Percentiles rank a stretch among this genome's conserved stretches.
phyloP scores from a whole-genome alignment of 2,888 invertebrate species.

The Geotrupes spiniger region DNA sequence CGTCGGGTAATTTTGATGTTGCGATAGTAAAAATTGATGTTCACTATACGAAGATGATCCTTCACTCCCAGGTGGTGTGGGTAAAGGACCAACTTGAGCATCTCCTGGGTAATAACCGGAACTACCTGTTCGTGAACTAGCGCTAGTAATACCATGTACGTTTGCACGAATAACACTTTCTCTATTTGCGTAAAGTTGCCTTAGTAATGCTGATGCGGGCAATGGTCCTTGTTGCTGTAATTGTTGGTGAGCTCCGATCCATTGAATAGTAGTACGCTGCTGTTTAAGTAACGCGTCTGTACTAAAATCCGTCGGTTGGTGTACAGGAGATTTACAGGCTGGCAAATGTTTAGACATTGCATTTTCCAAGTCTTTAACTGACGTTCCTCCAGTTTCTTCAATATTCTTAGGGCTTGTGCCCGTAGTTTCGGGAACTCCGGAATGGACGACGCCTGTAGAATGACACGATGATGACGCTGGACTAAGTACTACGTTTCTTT shows the following conservation, averaged over 20 bases:
- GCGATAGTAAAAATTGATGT: slow-evolving; percentile 58
- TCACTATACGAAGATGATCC: slow-evolving; percentile 63
- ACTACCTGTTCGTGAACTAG: slow-evolving; percentile 43
- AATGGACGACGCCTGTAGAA: slow-evolving; percentile 58
- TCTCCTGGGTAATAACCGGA: slow-evolving; percentile 51
- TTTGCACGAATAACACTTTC: slow-evolving; percentile 95
- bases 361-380: slow-evolving; percentile 90
- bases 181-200: slow-evolving; percentile 88
- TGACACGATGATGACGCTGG: slow-evolving; percentile 64
- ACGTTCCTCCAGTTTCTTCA: slow-evolving; percentile 53
- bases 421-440: slow-evolving; percentile 48
- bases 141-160: slow-evolving; percentile 59
- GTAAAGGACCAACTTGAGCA: slow-evolving; percentile 71
- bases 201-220: slow-evolving; percentile 84
- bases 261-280: slow-evolving; percentile 83
- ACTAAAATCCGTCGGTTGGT: slow-evolving; percentile 83
- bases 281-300: slow-evolving; percentile 81
- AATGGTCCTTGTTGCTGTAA: slow-evolving; percentile 58
- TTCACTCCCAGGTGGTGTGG: slow-evolving; percentile 89
- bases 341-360: slow-evolving; percentile 96
- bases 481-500: slow-evolving; percentile 54
- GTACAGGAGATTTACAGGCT: slow-evolving; percentile 57
- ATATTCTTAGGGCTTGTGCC: slow-evolving; percentile 52
- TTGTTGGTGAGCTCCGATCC: slow-evolving; percentile 81
- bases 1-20: slow-evolving; percentile 60